Conservation (phyloP, 1,140 invertebrate species). For the Aphidius gifuensis region DNA sequence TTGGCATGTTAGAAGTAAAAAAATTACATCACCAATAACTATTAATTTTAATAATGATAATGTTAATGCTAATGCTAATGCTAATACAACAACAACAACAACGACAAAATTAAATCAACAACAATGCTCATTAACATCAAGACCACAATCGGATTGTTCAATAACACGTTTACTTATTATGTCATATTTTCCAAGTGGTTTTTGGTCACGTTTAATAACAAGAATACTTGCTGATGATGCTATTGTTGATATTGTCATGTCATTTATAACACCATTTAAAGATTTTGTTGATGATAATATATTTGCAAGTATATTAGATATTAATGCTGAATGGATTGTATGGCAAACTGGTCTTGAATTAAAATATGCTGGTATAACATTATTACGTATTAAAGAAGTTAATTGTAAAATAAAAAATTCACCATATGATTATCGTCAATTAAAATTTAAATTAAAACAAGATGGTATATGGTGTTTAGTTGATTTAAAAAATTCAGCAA, state of each 20-base stretch:
- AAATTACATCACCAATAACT: slow-evolving; percentile 59
- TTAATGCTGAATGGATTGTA: slow-evolving; percentile 84
- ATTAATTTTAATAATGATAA: slow-evolving; percentile 32
- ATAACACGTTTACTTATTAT: slow-evolving; percentile 76
- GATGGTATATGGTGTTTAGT: slow-evolving; percentile 83
- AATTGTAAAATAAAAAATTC: slow-evolving; percentile 60
- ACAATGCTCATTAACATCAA: slow-evolving; percentile 46
- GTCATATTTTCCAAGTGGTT: slow-evolving; percentile 96
- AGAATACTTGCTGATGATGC: slow-evolving; percentile 87
- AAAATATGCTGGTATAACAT: slow-evolving; percentile 72
- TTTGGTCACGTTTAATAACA: slow-evolving; percentile 94
- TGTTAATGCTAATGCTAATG: no score
- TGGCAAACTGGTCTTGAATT: slow-evolving; percentile 95
- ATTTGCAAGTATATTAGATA: slow-evolving; percentile 63
- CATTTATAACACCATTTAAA: slow-evolving; percentile 49
- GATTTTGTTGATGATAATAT: slow-evolving; percentile 61
- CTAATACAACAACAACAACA: neutral
- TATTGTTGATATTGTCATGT: slow-evolving; percentile 75
- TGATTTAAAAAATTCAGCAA: slow-evolving; percentile 76
- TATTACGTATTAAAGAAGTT: slow-evolving; percentile 84
- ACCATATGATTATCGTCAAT: slow-evolving; percentile 54
- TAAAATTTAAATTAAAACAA: slow-evolving; percentile 70
- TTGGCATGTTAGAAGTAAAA: slow-evolving; percentile 65
- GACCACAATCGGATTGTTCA: slow-evolving; percentile 57
- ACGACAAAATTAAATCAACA: slow-evolving; percentile 20